phyloP scores from a whole-genome alignment of 1,140 invertebrate genomes.

The Nylanderia fulva region DNA sequence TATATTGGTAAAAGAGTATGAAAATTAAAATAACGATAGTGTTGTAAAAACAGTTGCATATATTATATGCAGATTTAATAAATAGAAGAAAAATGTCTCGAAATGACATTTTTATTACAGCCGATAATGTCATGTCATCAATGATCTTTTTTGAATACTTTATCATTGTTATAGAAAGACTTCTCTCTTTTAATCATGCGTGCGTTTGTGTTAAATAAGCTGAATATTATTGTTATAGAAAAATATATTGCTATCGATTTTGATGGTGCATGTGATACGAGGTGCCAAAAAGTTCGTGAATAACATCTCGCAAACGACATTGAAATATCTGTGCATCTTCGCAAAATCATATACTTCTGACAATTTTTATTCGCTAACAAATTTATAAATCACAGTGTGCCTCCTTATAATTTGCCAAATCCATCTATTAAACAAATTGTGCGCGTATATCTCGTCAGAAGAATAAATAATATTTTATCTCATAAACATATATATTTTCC shows the following conservation, averaged over 20 bases:
- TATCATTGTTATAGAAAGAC: neutral
- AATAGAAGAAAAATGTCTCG: constrained; percentile 17
- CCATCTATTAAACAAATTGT: neutral
- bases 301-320: constrained; percentile 48
- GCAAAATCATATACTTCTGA: neutral
- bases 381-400: neutral
- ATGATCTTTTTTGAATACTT: neutral
- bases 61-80: neutral
- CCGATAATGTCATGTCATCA: neutral
- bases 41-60: neutral
- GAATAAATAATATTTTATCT: neutral
- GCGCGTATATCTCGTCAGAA: neutral
- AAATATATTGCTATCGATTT: neutral
- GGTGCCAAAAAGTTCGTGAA: constrained; percentile 8
- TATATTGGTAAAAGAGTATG: constrained; percentile 31
- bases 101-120: neutral
- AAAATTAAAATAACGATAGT: constrained; percentile 36
- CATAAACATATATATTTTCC: neutral
- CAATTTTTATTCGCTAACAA: neutral
- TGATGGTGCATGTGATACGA: neutral
- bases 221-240: neutral
- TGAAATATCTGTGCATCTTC: constrained; percentile 12
- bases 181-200: neutral
- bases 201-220: constrained; percentile 30
- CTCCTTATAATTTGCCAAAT: neutral